Conservation (phyloP, 2,113 vertebrate species). For the Mus spicilegus region DNA sequence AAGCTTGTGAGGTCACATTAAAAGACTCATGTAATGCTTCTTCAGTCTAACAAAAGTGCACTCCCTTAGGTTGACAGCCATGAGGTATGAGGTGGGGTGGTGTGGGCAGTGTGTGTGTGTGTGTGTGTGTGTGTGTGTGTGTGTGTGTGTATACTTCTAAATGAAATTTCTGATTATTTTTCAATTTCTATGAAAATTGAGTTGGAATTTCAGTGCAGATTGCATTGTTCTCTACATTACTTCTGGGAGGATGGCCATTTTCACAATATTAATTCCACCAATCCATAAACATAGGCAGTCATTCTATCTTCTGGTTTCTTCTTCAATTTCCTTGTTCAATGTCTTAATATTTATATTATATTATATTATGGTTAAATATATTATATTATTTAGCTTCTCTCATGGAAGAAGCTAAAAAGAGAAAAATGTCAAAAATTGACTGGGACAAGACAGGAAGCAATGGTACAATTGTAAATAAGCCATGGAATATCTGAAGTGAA, state of each 20-base stretch:
- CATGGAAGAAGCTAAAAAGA: not conserved
- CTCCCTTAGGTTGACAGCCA: not conserved
- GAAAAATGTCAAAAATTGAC: not conserved
- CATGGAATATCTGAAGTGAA: not conserved
- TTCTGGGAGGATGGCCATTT: not conserved
- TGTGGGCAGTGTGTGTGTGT: not conserved
- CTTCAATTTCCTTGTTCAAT: not conserved
- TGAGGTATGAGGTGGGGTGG: not conserved
- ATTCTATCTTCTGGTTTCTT: not conserved
- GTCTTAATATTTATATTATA: not conserved
- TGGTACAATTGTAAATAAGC: not conserved
- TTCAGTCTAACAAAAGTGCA: slow-evolving; percentile 15
- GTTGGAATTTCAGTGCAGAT: not conserved
- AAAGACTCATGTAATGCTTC: slow-evolving; percentile 52
- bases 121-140: not conserved
- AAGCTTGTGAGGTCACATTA: slow-evolving; percentile 49
- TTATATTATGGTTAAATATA: not conserved
- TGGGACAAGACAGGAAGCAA: not conserved
- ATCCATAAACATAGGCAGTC: not conserved
- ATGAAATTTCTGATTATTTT: not conserved
- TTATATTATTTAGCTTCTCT: no score
- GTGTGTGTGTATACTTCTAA: not conserved
- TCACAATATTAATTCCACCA: not conserved
- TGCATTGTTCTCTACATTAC: not conserved
- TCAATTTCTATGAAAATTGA: not conserved